These are phyloP conservation scores for Psephotus haematonotus DNA, from an alignment of 2,113 vertebrate species.

Conservation along the genomic window DNA sequence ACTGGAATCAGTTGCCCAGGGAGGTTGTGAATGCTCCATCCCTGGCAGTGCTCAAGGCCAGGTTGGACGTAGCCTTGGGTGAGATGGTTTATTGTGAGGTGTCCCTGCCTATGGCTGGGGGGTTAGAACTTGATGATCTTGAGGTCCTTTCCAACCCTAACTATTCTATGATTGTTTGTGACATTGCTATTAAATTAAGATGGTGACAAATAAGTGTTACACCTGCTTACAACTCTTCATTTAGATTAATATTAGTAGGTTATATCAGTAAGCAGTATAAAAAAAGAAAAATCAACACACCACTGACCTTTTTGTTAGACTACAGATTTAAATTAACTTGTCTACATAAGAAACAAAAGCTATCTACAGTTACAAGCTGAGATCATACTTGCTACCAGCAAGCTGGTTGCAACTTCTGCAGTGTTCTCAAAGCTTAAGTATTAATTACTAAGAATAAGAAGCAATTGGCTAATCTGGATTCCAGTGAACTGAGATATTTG, in stretches of 20 bases:
- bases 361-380: background rate
- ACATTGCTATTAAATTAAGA: background rate
- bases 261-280: background rate
- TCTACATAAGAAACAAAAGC: background rate
- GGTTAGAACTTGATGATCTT: no score
- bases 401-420: background rate
- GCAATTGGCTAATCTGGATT: conserved; percentile 12
- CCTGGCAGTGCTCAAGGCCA: no score
- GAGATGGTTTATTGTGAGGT: no score
- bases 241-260: background rate
- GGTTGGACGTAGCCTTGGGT: no score
- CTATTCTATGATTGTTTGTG: background rate
- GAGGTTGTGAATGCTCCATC: no score
- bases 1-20: no score
- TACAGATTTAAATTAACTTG: background rate
- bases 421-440: background rate
- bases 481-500: background rate
- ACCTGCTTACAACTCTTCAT: background rate
- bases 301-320: background rate
- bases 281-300: background rate
- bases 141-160: no score
- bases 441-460: conserved; percentile 32
- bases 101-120: no score
- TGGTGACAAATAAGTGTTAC: background rate
- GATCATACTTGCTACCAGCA: background rate